Percentiles rank a stretch among this genome's conserved stretches.
phyloP scores from a whole-genome alignment of 2,113 vertebrate species.

The Lagopus leucura region DNA sequence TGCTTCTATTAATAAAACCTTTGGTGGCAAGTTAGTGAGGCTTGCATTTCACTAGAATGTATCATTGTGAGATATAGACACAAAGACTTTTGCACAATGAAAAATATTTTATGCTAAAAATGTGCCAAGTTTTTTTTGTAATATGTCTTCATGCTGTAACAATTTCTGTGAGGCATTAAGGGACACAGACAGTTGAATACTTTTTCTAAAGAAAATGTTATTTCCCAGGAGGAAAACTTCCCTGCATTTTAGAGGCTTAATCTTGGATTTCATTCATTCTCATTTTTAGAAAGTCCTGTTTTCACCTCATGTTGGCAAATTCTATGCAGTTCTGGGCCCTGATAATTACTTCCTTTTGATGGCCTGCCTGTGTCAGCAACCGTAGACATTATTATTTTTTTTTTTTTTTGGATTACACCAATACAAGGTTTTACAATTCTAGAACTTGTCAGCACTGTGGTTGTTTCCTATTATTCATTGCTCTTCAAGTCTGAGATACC shows the following conservation, averaged over 20 bases:
- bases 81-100: neutral
- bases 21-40: neutral
- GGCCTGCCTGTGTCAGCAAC: neutral
- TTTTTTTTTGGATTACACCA: neutral
- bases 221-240: neutral
- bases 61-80: neutral
- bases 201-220: neutral
- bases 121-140: neutral
- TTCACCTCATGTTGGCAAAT: neutral
- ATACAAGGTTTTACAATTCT: neutral
- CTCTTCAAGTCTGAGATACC: neutral
- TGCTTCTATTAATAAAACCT: neutral
- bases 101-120: neutral
- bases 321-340: neutral
- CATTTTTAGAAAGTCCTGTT: neutral
- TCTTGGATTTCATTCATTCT: neutral
- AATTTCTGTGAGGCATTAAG: neutral
- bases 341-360: neutral
- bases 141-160: neutral
- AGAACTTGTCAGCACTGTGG: neutral
- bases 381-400: neutral
- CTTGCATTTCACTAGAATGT: conserved; percentile 2
- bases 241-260: neutral
- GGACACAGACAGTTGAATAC: neutral
- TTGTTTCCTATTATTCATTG: neutral